A percentile compares a stretch with the other conserved stretches of the same genome.
These are phyloP conservation scores for Tragelaphus oryx DNA, from an alignment of 2,797 vertebrate genomes.

Conservation along the genomic window DNA sequence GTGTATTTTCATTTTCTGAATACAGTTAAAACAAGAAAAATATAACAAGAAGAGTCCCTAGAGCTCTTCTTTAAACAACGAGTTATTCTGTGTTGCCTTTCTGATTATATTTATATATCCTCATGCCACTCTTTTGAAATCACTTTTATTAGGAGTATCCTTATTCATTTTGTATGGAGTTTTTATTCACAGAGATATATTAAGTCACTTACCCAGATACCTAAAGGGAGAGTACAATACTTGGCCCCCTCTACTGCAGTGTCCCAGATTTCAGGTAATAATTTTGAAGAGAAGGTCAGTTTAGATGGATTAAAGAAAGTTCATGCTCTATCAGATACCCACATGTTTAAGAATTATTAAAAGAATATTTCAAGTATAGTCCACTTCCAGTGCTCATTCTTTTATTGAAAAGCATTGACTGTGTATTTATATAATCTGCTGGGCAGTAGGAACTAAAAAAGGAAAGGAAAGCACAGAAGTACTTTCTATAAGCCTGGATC, in stretches of 20 bases:
- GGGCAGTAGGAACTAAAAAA: not conserved
- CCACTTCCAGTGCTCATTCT: not conserved
- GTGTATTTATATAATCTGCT: not conserved
- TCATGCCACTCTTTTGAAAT: not conserved
- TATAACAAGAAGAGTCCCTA: not conserved
- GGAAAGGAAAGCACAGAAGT: not conserved
- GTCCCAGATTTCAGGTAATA: not conserved
- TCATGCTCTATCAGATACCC: not conserved
- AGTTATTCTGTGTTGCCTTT: not conserved
- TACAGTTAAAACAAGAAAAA: not conserved
- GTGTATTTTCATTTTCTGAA: not conserved
- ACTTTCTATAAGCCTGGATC: not conserved
- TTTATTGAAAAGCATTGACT: not conserved
- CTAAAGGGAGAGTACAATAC: not conserved
- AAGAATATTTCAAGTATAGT: not conserved
- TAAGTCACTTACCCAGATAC: not conserved
- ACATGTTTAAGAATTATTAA: not conserved
- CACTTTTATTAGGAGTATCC: not conserved
- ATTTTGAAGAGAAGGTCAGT: not conserved
- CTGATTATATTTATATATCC: not conserved
- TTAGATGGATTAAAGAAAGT: not conserved
- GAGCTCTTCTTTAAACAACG: not conserved
- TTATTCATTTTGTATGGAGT: not conserved
- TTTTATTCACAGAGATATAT: not conserved
- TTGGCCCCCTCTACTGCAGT: not conserved